Evolutionary conservation across 2,113 vertebrate species (phyloP), one percentile per base, ranked within the genome.

Genomic region (Ammodytes marinus): DNA sequence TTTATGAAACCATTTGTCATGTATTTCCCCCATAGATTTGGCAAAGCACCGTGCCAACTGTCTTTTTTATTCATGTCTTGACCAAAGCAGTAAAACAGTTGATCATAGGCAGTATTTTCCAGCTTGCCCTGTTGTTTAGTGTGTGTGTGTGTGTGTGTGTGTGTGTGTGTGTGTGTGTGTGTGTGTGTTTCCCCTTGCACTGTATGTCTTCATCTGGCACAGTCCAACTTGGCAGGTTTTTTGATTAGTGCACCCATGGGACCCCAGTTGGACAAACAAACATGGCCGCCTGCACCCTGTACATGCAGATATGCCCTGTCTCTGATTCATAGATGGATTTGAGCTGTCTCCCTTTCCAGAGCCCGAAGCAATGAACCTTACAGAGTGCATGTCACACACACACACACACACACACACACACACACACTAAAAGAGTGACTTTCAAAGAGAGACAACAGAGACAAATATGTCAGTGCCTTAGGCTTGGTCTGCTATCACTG

Each of bases 401-500:
- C 53, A 70, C 70, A 61, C 65, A 79, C 43, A 64, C 61, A 80
- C 43, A 72, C 14, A 80, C 27, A 27, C 27, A 27, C 27, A 27
- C 27, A 27, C 27, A 27, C 27, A 27, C 27, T 27, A 27, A 27
- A 46, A 71, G 19, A 19, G 27, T 15, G 59, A 72, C 80, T 86
- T 84, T 87, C 87, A 86, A 50, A 84, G 69, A 84, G 70, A 78
- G 78, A 78, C 79, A 84, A 79, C 82, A 86, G 73, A 93, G 85
- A 88, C 43, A 73, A 79, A 92, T 85, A 69, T 91, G 88, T 90
- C 88, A 89, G 55, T 5, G 91, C 88, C 88, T 86, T 58, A 17
- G 91, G 91, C 87, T 66, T 3, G 68, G 77, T 85, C 84, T 82
- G 72, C 90, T 55, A 84, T 89, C 84, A 85, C 80, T 70, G 50